phyloP scores from a whole-genome alignment of 1,140 invertebrate species.

The Thaumatotibia leucotreta region DNA sequence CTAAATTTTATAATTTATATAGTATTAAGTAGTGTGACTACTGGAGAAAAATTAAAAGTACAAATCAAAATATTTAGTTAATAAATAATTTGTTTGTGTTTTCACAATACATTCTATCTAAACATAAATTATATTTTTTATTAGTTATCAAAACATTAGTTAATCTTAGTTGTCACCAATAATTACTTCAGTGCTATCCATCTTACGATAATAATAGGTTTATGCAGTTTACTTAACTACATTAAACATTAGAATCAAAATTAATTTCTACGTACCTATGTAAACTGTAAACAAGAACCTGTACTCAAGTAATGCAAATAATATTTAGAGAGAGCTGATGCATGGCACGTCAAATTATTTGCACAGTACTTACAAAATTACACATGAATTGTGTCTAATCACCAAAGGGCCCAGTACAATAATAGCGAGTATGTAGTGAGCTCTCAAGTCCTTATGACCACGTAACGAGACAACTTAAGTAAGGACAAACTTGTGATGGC shows the following conservation, averaged over 20 bases:
- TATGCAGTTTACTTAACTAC: neutral
- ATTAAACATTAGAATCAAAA: neutral
- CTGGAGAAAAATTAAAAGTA: no score
- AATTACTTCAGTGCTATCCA: no score
- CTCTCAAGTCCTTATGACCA: neutral
- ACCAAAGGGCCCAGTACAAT: neutral
- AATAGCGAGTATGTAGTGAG: neutral
- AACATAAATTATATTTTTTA: no score
- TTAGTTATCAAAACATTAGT: no score
- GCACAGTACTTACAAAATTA: neutral
- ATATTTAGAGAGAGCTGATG: neutral
- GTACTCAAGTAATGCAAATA: neutral
- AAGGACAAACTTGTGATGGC: neutral
- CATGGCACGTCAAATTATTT: neutral
- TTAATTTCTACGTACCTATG: neutral
- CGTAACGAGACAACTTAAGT: constrained; percentile 1
- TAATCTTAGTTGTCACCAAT: no score
- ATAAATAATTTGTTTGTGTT: no score
- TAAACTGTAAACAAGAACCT: neutral
- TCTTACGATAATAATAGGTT: no score
- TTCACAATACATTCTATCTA: no score
- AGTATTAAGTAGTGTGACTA: no score
- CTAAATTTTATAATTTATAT: no score
- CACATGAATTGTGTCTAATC: neutral
- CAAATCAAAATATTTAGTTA: no score